Evolutionary conservation across 1,140 invertebrate genomes (phyloP).

Genomic region (Penaeus vannamei): DNA sequence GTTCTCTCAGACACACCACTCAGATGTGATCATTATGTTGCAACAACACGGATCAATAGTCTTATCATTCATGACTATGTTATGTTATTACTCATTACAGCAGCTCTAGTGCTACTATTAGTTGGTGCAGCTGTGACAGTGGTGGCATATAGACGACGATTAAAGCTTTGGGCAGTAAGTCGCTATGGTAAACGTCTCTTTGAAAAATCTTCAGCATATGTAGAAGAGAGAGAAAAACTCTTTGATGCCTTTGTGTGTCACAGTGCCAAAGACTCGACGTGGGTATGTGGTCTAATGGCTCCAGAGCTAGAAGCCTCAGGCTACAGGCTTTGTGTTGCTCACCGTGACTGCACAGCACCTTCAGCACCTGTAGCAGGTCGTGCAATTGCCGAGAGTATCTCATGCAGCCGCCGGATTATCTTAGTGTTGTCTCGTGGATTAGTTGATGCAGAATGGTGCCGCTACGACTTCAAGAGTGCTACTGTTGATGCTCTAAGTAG

Average conservation of each 20-base stretch:
- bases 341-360: constrained; percentile 77
- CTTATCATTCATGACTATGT: constrained; percentile 68
- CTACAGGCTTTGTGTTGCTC: constrained; percentile 87
- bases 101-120: constrained; percentile 57
- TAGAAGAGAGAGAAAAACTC: constrained; percentile 84
- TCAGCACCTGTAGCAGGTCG: constrained; percentile 59
- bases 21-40: constrained; percentile 65
- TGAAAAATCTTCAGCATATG: constrained; percentile 65
- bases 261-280: constrained; percentile 89
- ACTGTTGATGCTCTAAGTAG: constrained; percentile 67
- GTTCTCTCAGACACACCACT: constrained; percentile 63
- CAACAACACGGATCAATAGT: constrained; percentile 64
- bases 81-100: constrained; percentile 68
- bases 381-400: constrained; percentile 66
- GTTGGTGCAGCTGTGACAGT: constrained; percentile 67
- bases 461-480: constrained; percentile 86
- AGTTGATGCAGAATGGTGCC: constrained; percentile 88
- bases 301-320: constrained; percentile 82
- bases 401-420: constrained; percentile 83
- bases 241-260: constrained; percentile 94
- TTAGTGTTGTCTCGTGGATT: constrained; percentile 87
- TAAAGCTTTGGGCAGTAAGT: constrained; percentile 68
- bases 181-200: constrained; percentile 69
- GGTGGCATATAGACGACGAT: constrained; percentile 69
- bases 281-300: constrained; percentile 87